phyloP scores from a whole-genome alignment of 2,888 invertebrate genomes.

The Nezara viridula region DNA sequence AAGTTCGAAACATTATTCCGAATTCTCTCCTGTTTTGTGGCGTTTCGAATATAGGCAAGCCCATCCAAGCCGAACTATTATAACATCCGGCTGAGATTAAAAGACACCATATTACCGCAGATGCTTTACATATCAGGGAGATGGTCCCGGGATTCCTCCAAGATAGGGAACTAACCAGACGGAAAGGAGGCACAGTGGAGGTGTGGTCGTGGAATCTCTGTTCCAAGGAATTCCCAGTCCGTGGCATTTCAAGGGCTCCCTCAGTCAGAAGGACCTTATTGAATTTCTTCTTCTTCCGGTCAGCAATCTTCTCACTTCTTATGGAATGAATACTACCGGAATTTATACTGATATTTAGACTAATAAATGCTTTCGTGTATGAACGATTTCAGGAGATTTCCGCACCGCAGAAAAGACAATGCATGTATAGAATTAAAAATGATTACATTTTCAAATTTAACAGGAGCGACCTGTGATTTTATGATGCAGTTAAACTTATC shows the following conservation, averaged over 20 bases:
- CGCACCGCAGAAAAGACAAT: no score
- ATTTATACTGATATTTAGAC: no score
- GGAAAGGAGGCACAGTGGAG: not conserved
- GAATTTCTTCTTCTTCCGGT: constrained; percentile 42
- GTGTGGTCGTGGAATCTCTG: constrained; percentile 12
- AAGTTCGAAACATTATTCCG: no score
- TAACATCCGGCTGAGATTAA: not conserved
- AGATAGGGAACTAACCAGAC: constrained; percentile 30
- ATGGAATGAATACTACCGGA: not conserved
- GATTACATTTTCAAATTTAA: no score
- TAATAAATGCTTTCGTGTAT: not conserved
- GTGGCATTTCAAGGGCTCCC: constrained; percentile 5
- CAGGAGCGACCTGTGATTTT: no score
- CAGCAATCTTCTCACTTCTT: constrained; percentile 12
- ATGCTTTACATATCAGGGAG: not conserved
- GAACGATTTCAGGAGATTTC: not conserved
- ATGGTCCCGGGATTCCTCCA: not conserved
- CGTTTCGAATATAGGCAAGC: no score
- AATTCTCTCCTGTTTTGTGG: no score
- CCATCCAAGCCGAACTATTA: not conserved
- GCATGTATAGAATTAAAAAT: no score
- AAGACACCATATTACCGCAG: not conserved
- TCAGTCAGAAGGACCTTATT: constrained; percentile 32
- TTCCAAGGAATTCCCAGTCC: constrained; percentile 12
- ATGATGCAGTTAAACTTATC: no score